Base-by-base conservation (phyloP, 2,888 invertebrate species). In the Lycia hirtaria region DNA sequence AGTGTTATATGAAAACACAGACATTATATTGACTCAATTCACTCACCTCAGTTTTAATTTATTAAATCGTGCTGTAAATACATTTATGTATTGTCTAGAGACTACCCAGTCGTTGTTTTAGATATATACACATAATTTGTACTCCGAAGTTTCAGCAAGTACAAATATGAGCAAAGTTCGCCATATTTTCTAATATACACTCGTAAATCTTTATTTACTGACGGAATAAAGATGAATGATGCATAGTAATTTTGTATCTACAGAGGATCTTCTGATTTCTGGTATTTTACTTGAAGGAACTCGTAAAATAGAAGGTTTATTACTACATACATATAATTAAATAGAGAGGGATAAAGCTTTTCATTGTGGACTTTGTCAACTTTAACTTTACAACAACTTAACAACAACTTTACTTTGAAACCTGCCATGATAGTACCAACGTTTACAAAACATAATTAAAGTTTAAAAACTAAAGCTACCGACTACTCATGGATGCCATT, bases 121-220 rank as follows among this genome's bases (percentile, higher is more conserved):
- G 19, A 4, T 12, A 15, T 7, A 22, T 14, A 9, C 14, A 9
- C 15, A 10, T 1, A 32, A 47, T 22, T 20, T 24, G 41, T 45
- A 9, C 35, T 28, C 12, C 22, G n/a, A 56, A 56, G 37, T 57
- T 56, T 52, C 22, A 15, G 17, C 35, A 47, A 56, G 41, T 40
- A 52, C 47, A 57, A 57, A 57, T 52, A 52, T 37, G 52, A 47
- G 32, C 41, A 43, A 57, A 57, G 33, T 57, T 57, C 15, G 40
- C 47, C 20, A 52, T 52, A 47, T 48, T 48, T 57, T 52, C 57
- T 47, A 41, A 52, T 35, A 32, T 43, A 44, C 37, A 14, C 52
- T 52, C 57, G 47, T 52, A 52, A 57, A 57, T 57, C 47, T 57
- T 41, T 47, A 56, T 52, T 57, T 48, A 43, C 47, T 47, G 37